A percentile compares a stretch with the other conserved stretches of the same genome.
Evolutionary conservation across 1,140 invertebrate species (phyloP).

Genomic region (Bombus picipes): DNA sequence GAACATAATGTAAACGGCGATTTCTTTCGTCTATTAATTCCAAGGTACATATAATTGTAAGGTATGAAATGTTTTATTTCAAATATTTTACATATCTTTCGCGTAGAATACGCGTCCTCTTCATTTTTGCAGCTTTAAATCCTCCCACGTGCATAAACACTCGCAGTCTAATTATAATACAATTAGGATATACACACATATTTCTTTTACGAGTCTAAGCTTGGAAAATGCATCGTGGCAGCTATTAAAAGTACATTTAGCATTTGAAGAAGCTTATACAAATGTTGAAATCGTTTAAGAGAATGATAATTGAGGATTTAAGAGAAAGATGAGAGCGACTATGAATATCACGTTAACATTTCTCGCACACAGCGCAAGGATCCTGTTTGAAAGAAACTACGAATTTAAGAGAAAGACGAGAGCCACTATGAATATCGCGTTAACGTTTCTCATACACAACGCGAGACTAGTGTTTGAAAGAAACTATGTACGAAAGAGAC

Average conservation of each 20-base stretch:
- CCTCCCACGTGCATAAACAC: not conserved
- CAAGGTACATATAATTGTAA: too few species aligned
- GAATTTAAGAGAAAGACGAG: not conserved
- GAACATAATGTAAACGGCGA: too few species aligned
- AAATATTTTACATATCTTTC: not conserved
- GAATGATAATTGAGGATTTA: not conserved
- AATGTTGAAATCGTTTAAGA: slow-evolving; percentile 1
- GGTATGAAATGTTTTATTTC: not conserved
- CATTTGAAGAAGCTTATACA: not conserved
- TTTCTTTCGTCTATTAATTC: too few species aligned
- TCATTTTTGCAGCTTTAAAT: not conserved
- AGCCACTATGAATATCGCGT: not conserved
- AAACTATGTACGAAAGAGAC: not conserved
- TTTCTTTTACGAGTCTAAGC: not conserved
- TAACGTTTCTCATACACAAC: not conserved
- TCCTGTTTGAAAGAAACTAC: not conserved
- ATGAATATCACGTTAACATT: not conserved
- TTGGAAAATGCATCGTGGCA: not conserved
- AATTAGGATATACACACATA: not conserved
- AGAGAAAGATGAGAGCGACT: not conserved
- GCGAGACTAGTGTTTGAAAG: not conserved
- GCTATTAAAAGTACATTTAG: not conserved
- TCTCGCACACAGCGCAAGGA: not conserved
- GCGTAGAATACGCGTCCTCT: not conserved
- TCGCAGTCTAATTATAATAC: not conserved